These are phyloP conservation scores for Epinotia demarniana DNA, from an alignment of 2,888 invertebrate genomes.

Conservation along the genomic window DNA sequence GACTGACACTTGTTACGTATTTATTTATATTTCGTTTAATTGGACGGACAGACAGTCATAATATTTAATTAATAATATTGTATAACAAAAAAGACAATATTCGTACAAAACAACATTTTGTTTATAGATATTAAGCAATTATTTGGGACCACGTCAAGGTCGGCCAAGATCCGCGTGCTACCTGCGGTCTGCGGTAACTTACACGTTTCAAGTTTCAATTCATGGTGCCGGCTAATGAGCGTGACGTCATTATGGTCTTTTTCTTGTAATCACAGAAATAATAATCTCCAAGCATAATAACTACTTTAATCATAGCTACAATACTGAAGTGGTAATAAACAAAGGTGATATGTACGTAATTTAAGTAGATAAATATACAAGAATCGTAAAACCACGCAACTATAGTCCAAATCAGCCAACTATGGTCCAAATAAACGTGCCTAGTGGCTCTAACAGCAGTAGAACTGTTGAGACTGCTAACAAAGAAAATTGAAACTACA, in stretches of 20 bases:
- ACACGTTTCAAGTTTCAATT: not conserved
- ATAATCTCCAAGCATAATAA: constrained; percentile 25
- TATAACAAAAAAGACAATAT: not conserved
- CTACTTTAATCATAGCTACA: constrained; percentile 25
- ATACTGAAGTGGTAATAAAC: constrained; percentile 3
- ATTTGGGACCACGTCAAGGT: not conserved
- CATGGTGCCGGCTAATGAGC: constrained; percentile 20
- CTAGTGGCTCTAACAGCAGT: too few relatives aligned
- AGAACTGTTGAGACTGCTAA: too few relatives aligned
- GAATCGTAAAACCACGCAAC: too few relatives aligned
- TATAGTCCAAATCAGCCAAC: too few relatives aligned
- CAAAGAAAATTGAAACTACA: too few relatives aligned
- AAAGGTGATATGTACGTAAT: not conserved
- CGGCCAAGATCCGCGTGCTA: not conserved
- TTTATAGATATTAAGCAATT: constrained; percentile 1
- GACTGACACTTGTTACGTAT: too few relatives aligned
- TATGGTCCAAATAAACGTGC: too few relatives aligned
- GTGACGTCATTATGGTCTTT: constrained; percentile 40
- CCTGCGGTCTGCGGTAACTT: not conserved
- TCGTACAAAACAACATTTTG: not conserved
- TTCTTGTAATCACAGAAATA: constrained; percentile 31
- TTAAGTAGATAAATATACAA: too few relatives aligned
- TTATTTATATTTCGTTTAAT: too few relatives aligned
- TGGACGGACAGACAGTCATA: too few relatives aligned
- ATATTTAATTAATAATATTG: too few relatives aligned